Evolutionary conservation across 2,888 invertebrate species (phyloP).

Genomic region (Andrena chrysosceles): DNA sequence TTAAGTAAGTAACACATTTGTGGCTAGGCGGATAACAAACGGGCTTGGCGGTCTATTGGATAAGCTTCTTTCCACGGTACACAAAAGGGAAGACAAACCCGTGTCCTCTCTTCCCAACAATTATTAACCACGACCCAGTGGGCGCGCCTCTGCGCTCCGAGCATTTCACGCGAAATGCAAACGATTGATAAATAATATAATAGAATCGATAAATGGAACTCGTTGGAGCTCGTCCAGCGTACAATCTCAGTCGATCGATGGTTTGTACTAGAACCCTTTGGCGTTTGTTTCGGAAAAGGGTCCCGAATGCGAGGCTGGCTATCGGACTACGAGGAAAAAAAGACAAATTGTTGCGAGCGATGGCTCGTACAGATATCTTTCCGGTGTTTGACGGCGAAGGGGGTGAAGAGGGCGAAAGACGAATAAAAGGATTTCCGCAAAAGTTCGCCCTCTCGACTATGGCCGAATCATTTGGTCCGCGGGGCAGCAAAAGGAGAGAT

Average conservation of each 20-base stretch:
- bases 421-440: constrained; percentile 76
- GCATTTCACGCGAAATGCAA: no score
- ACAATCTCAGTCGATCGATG: not conserved
- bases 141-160: no score
- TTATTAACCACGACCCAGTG: not conserved
- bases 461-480: constrained; percentile 75
- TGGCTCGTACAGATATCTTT: constrained; percentile 56
- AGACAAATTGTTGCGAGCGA: constrained; percentile 66
- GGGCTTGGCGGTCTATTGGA: not conserved
- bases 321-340: not conserved
- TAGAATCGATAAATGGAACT: no score
- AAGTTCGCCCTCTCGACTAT: constrained; percentile 61
- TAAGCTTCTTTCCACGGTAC: not conserved
- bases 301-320: not conserved
- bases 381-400: constrained; percentile 22
- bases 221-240: no score
- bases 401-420: constrained; percentile 25
- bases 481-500: constrained; percentile 71
- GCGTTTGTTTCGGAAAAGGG: not conserved
- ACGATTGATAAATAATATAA: constrained; percentile 1
- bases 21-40: not conserved
- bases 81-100: not conserved
- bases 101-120: not conserved
- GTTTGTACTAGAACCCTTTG: not conserved
- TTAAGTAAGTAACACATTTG: constrained; percentile 12